Conservation (phyloP, 2,888 invertebrate genomes). For the Ischnus inquisitorius region DNA sequence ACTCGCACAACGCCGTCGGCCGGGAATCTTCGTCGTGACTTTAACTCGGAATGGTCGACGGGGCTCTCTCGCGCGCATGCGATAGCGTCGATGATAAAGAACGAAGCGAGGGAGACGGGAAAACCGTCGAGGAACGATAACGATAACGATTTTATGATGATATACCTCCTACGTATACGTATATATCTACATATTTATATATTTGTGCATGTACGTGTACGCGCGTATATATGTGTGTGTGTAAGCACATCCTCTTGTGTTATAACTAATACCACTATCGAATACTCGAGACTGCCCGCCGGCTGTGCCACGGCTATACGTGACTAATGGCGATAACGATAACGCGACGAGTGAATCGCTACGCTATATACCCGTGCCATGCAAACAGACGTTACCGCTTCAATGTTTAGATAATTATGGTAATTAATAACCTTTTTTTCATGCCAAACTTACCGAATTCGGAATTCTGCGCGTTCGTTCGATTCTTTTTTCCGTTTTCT, state of each 20-base stretch:
- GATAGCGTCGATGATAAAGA: conserved; percentile 68
- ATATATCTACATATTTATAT: conserved; percentile 9
- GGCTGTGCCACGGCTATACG: conserved; percentile 78
- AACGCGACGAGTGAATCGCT: conserved; percentile 72
- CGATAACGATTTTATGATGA: conserved; percentile 78
- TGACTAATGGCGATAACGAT: conserved; percentile 84
- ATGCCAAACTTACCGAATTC: neutral
- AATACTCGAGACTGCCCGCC: conserved; percentile 68
- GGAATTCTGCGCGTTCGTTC: neutral
- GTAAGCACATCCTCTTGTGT: neutral
- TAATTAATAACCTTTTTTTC: conserved; percentile 52
- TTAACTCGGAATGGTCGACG: conserved; percentile 58
- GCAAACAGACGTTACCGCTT: conserved; percentile 44
- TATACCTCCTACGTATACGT: conserved; percentile 62
- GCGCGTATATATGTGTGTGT: neutral
- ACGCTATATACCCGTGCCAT: conserved; percentile 25
- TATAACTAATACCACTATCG: conserved; percentile 22
- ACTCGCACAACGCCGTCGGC: conserved; percentile 33
- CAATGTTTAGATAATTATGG: conserved; percentile 58
- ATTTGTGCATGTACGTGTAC: conserved; percentile 18
- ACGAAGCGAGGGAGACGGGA: conserved; percentile 54
- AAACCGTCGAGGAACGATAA: conserved; percentile 74
- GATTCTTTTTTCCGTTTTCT: conserved; percentile 11
- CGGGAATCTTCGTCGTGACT: conserved; percentile 68
- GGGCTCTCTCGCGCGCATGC: conserved; percentile 53